Evolutionary conservation across 1,140 invertebrate species (phyloP).

Genomic region (Orius insidiosus): DNA sequence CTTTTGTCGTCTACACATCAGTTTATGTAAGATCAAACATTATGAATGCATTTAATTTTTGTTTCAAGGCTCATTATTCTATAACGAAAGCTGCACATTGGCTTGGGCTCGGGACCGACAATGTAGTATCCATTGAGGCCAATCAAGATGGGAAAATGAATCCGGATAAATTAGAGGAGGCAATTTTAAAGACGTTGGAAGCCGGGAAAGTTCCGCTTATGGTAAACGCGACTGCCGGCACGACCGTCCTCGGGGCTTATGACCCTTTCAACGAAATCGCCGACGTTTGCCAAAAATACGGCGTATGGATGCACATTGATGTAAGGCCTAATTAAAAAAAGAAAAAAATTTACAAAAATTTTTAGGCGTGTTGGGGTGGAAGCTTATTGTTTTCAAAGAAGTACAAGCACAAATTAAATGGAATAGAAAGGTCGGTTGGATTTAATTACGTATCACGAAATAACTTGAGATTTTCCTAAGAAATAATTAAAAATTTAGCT

Average conservation of each 20-base stretch:
- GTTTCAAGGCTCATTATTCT: slow-evolving; percentile 72
- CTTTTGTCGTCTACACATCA: slow-evolving; percentile 51
- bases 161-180: slow-evolving; percentile 32
- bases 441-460: too few relatives aligned
- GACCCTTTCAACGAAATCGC: slow-evolving; percentile 62
- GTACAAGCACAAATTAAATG: slow-evolving; percentile 39
- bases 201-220: slow-evolving; percentile 40
- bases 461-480: too few relatives aligned
- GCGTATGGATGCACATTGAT: slow-evolving; percentile 76
- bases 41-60: too few relatives aligned
- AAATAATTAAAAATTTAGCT: too few relatives aligned
- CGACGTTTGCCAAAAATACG: slow-evolving; percentile 38
- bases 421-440: slow-evolving; percentile 44
- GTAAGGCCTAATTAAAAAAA: slow-evolving; percentile 30
- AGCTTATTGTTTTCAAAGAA: slow-evolving; percentile 51
- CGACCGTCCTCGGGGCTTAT: slow-evolving; percentile 65
- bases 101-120: slow-evolving; percentile 64
- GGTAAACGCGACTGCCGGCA: slow-evolving; percentile 56
- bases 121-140: slow-evolving; percentile 45
- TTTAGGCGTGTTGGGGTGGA: slow-evolving; percentile 67
- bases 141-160: slow-evolving; percentile 49
- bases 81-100: slow-evolving; percentile 60
- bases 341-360: slow-evolving; percentile 19
- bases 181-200: slow-evolving; percentile 30
- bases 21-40: slow-evolving; percentile 53